phyloP scores from a whole-genome alignment of 2,797 vertebrate genomes.

The Sebastes vulpes region DNA sequence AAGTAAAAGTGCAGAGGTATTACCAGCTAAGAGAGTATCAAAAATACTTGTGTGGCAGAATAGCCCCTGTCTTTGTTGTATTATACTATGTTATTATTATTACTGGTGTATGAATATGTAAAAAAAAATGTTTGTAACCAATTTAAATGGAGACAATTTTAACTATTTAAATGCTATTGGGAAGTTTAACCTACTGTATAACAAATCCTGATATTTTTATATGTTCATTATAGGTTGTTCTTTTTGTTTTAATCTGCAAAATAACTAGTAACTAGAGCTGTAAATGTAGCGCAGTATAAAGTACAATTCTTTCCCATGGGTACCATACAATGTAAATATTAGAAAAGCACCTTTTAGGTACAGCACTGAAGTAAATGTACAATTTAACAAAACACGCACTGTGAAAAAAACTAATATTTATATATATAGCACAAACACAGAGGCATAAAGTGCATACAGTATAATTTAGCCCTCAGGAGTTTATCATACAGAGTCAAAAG shows the following conservation, averaged over 20 bases:
- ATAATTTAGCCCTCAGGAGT: constrained; percentile 1
- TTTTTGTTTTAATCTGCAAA: background rate
- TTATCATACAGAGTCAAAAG: constrained; percentile 70
- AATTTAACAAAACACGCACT: background rate
- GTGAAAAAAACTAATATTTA: background rate
- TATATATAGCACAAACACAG: background rate
- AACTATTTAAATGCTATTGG: background rate
- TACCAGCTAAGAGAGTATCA: background rate
- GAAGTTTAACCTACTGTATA: background rate
- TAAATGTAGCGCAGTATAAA: background rate
- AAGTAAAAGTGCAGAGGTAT: background rate
- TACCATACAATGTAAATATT: background rate
- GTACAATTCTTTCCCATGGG: background rate
- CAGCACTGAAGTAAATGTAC: background rate
- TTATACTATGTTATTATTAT: background rate
- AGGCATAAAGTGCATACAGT: background rate
- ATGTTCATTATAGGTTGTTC: background rate
- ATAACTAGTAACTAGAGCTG: background rate
- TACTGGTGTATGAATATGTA: background rate
- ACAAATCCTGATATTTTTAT: background rate
- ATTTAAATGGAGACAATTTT: background rate
- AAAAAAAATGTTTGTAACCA: background rate
- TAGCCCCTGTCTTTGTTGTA: background rate
- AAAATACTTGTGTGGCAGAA: background rate
- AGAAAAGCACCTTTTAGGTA: background rate